Conservation (phyloP, 2,797 vertebrate species). For the Brachyrhaphis roseni region DNA sequence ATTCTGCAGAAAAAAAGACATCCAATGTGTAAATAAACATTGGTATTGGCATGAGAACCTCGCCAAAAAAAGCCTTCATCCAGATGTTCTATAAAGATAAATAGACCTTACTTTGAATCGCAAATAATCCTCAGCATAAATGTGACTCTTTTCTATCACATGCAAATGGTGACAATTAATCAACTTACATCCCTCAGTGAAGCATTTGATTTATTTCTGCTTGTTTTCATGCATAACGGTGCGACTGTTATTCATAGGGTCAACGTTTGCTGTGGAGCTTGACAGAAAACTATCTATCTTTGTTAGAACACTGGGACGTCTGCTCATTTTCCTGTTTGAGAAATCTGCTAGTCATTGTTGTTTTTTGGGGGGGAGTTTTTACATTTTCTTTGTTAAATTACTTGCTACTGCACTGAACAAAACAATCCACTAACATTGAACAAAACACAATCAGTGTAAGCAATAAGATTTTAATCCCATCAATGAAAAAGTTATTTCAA, state of each 20-base stretch:
- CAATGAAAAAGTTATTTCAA: conserved; percentile 14
- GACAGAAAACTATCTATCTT: conserved; percentile 63
- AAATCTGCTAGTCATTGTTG: conserved; percentile 12
- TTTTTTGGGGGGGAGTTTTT: conserved; percentile 3
- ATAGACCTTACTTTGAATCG: conserved; percentile 43
- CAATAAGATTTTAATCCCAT: conserved; percentile 6
- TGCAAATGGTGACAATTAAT: conserved; percentile 56
- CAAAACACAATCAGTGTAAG: conserved; percentile 9
- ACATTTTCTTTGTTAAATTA: conserved; percentile 27
- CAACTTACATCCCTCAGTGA: conserved; percentile 47
- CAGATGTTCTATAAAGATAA: background rate
- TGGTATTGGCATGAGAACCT: conserved; percentile 9
- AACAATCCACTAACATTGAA: background rate
- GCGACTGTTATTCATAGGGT: conserved; percentile 53
- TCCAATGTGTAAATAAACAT: background rate
- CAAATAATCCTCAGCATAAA: conserved; percentile 52
- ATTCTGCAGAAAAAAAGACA: background rate
- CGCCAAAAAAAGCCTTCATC: conserved; percentile 11
- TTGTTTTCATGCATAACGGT: conserved; percentile 43
- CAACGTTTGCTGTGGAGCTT: conserved; percentile 42
- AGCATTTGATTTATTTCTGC: conserved; percentile 54
- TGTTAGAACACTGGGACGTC: conserved; percentile 58
- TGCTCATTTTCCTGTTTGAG: conserved; percentile 39
- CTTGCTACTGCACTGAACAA: background rate
- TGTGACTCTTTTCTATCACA: conserved; percentile 36